Conservation (phyloP, 2,797 vertebrate species). For the Neostethus bicornis region DNA sequence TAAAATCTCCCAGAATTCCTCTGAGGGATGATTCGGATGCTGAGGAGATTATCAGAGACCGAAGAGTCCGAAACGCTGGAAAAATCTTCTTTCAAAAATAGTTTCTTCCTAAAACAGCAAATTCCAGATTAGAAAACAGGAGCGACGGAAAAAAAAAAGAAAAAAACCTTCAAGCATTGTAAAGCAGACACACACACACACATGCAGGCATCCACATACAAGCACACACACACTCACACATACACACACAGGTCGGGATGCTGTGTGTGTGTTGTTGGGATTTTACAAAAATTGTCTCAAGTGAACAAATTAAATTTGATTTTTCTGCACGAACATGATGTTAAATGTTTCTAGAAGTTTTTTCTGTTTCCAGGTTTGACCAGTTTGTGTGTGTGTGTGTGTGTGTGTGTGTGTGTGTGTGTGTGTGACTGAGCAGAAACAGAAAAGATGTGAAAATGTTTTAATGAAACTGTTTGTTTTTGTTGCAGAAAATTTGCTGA, state of each 20-base stretch:
- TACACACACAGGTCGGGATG: slow-evolving; percentile 27
- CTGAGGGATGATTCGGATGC: slow-evolving; percentile 54
- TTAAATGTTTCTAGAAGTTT: slow-evolving; percentile 37
- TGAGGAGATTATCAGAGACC: slow-evolving; percentile 52
- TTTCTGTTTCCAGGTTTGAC: slow-evolving; percentile 31
- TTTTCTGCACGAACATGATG: no score
- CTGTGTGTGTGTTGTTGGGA: no score
- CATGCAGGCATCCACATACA: background rate
- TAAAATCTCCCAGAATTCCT: slow-evolving; percentile 61
- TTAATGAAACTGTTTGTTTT: no score
- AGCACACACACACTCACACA: slow-evolving; percentile 15
- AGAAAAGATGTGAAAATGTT: no score
- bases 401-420: background rate
- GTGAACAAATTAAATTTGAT: no score
- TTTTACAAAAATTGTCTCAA: no score
- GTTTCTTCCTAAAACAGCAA: slow-evolving; percentile 19
- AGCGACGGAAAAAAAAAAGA: slow-evolving; percentile 13
- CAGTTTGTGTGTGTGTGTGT: background rate
- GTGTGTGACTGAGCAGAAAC: slow-evolving; percentile 23
- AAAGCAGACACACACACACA: no score
- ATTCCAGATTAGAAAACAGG: slow-evolving; percentile 37
- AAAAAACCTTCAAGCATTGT: slow-evolving; percentile 15
- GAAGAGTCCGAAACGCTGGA: no score
- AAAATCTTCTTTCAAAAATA: slow-evolving; percentile 16
- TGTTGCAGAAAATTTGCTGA: no score